Base-by-base conservation (phyloP, 1,140 invertebrate genomes). In the Zaprionus tsacasi region DNA sequence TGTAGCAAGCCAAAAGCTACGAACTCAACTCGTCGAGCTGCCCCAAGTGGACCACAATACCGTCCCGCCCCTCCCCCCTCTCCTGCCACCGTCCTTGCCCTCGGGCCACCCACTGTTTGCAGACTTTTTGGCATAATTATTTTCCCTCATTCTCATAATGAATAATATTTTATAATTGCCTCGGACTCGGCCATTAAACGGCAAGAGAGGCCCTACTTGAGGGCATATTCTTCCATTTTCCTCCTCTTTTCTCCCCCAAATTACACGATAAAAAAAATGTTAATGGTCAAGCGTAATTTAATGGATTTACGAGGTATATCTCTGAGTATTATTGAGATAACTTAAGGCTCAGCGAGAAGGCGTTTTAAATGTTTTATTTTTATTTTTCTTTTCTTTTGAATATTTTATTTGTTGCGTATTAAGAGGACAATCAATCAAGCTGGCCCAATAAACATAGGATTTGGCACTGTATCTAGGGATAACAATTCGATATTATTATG, bases 111-210 rank as follows among this genome's bases (percentile, higher is more conserved):
- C 45, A 50, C 21, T 35, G 57, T 30, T 40, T 70, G 64, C 69
- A 65, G 67, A 79, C 69, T 74, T 79, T 40, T 82, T 70, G 83
- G 77, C 73, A 87, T 88, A 88, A 82, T 87, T 87, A 82, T 87
- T 87, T 82, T 74, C 60, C 56, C 60, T 63, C 55, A 65, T 78
- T 70, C 59, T 40, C 82, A 65, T 82, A 77, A 82, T 82, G 76
- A 61, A 82, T 82, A 82, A 50, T 50, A 87, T 80, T 87, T 88
- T 78, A 78, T 88, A 88, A 87, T 87, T 87, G 73, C 69, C 82
- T 56, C 30, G 21, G 21, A 63, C 52, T 60, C 35, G 60, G 50
- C 35, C 57, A 58, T 48, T 27, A 52, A 81, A 50, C 50, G 63
- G 58, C 59, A 40, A 30, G 27, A 30, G 27, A 30, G 21, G n/a